These are phyloP conservation scores for Sebastes iracundus DNA, from an alignment of 2,797 vertebrate species.

Conservation along the genomic window DNA sequence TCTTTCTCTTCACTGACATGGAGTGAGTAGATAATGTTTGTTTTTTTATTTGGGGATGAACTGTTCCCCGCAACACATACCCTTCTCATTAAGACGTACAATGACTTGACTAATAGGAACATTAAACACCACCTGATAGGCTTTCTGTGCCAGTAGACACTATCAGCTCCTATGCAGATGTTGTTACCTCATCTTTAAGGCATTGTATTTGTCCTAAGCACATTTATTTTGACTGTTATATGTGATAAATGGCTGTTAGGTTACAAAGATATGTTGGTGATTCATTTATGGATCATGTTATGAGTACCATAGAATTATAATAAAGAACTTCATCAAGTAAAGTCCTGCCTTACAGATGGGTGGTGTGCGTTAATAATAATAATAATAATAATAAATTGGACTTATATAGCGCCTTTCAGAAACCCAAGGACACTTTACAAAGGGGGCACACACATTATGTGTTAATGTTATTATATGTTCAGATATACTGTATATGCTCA, in stretches of 20 bases:
- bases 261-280: background rate
- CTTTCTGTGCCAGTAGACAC: background rate
- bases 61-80: background rate
- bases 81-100: background rate
- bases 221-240: background rate
- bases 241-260: background rate
- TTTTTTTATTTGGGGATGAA: background rate
- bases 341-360: background rate
- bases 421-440: too few relatives aligned
- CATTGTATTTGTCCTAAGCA: background rate
- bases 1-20: background rate
- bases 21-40: background rate
- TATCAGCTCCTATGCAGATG: background rate
- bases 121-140: background rate
- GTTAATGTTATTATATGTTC: background rate
- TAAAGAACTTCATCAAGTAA: too few relatives aligned
- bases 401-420: too few relatives aligned
- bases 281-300: background rate
- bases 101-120: background rate
- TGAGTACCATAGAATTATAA: background rate
- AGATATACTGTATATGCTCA: background rate
- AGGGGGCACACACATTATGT: too few relatives aligned
- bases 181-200: background rate
- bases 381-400: too few relatives aligned
- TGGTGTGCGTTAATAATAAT: background rate